Conservation (phyloP, 1,140 invertebrate species). For the Drosophila gunungcola region DNA sequence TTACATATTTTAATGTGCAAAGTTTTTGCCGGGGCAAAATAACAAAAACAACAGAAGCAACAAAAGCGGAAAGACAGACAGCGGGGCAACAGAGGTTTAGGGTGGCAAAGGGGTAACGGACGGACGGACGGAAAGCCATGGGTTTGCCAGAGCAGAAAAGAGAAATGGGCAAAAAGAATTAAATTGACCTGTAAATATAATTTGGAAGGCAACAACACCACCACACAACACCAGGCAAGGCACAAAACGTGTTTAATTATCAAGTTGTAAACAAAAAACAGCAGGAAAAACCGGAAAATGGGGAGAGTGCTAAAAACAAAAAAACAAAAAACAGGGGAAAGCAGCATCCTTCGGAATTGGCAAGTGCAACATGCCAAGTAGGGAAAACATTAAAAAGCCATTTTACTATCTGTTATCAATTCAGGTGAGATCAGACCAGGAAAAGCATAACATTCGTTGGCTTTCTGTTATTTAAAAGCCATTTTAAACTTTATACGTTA, state of each 20-base stretch:
- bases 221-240: conserved; percentile 33
- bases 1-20: conserved; percentile 84
- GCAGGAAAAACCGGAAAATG: conserved; percentile 23
- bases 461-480: conserved; percentile 2
- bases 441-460: conserved; percentile 1
- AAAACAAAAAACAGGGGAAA: not conserved
- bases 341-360: conserved; percentile 28
- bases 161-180: conserved; percentile 68
- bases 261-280: conserved; percentile 80
- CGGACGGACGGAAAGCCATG: conserved; percentile 19
- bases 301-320: not conserved
- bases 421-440: conserved; percentile 7
- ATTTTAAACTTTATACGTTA: not conserved
- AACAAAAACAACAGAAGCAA: conserved; percentile 23
- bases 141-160: conserved; percentile 51
- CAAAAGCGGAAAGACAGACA: not conserved
- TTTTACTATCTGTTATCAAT: conserved; percentile 33
- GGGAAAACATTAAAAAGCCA: conserved; percentile 41
- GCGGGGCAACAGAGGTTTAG: not conserved
- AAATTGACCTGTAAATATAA: conserved; percentile 83
- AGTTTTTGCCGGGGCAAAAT: conserved; percentile 64
- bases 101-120: not conserved
- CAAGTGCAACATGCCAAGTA: conserved; percentile 14
- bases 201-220: conserved; percentile 60
- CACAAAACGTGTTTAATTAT: conserved; percentile 79